Evolutionary conservation across 2,797 vertebrate species (phyloP), one percentile per base, ranked within the genome.

Genomic region (Enteromius paludinosus): DNA sequence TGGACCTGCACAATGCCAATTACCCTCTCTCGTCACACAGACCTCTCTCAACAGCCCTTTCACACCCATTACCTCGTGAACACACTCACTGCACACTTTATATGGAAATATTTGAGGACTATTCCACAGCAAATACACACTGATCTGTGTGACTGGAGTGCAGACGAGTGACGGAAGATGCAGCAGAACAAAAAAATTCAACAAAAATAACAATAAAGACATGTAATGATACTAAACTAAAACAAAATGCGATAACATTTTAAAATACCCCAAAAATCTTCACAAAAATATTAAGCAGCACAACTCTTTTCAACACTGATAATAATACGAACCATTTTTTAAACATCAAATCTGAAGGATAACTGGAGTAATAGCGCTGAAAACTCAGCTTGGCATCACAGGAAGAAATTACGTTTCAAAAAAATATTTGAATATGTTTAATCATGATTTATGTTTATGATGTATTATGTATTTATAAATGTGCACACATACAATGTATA

Each of bases 21-120:
- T 80, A 83, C 73, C 62, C 61, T 15, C 47, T 68, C 59, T 49
- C 69, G 47, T 71, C 77, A 84, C 62, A 90, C 78, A 84, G 64
- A 52, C 84, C 49, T 5, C 82, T 89, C 83, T 90, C 87, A 90
- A 91, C 85, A 7, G 28, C 79, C 88, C 76, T 89, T 79, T 88
- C 73, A 85, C 64, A 70, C 38, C 52, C 76, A 84, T 81, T 70
- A 72, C 62, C 59, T 25, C 11, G 10, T 33, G 28, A 23, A 66
- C 70, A 62, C 28, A 17, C 43, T 15, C 73, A 62, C 45, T 62
- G 52, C 65, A 47, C 52, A 71, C 56, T 64, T 66, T 28, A 62
- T n/a, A 65, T 17, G 17, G 28, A n/a, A 49, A 68, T 64, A 66
- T 5, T n/a, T 20, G 20, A 47, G 41, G 30, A 20, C 12, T 59